These are phyloP conservation scores for Pogonocichla stellata DNA, from an alignment of 2,113 vertebrate genomes.

Conservation along the genomic window DNA sequence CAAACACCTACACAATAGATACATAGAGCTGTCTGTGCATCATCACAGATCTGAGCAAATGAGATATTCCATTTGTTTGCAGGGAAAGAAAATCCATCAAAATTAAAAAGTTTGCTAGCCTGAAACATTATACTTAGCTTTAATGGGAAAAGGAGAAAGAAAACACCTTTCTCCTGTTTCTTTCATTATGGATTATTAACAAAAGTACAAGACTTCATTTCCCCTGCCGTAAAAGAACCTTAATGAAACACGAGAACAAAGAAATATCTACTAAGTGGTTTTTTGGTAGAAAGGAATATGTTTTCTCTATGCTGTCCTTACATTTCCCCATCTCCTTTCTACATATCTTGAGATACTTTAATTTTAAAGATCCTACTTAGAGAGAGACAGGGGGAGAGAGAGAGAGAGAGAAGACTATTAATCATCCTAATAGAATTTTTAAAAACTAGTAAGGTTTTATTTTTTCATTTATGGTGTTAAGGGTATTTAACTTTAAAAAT, in stretches of 20 bases:
- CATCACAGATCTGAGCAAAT: neutral
- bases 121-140: neutral
- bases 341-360: neutral
- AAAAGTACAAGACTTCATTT: neutral
- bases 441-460: neutral
- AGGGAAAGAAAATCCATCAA: neutral
- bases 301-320: neutral
- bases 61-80: conserved; percentile 20
- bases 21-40: neutral
- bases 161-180: neutral
- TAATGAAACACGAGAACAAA: neutral
- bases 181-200: neutral
- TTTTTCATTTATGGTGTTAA: neutral
- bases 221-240: neutral
- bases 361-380: neutral
- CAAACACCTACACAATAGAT: neutral
- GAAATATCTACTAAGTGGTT: neutral
- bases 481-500: neutral
- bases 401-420: neutral
- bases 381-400: neutral
- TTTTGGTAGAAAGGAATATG: neutral
- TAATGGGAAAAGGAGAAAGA: neutral
- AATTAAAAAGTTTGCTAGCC: neutral
- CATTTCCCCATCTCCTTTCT: neutral
- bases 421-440: neutral